Base-by-base conservation (phyloP, 2,797 vertebrate species). In the Vultur gryphus region DNA sequence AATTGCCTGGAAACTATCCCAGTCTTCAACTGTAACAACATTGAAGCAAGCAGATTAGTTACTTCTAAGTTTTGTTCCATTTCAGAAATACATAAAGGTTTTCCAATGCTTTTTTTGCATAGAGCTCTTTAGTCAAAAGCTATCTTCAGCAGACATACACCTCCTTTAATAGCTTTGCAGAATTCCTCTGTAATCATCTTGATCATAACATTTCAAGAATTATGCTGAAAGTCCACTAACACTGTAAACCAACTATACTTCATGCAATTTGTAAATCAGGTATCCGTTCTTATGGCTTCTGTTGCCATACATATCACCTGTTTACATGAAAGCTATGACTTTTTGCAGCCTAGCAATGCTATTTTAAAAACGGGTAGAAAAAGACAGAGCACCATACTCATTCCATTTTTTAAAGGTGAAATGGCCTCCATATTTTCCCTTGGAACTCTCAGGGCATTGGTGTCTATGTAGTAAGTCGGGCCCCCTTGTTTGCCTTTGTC, bases 1-100 rank as follows among this genome's bases (percentile, higher is more conserved):
- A 97, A 99, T 99, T 89, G 99, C 99, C 97, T 99, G 99, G 97
- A 99, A 99, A 97, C 99, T 99, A 97, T 99, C 99, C 99, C 99
- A 99, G 96, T 99, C 99, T 98, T 99, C 99, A 98, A 99, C 99
- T 99, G 94, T 29, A 97, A 97, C 25, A 91, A 95, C 54, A 95
- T 62, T 13, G 69, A 95, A 80, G 52, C 2, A 12, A 90, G 35
- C 9, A 72, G n/a, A 87, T 87, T 49, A 84, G 31, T 73, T 81
- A 67, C 37, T 64, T 52, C 13, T 29, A 84, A 77, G 19, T 79
- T 67, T 51, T 61, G 21, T 29, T 90, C n/a, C 7, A n/a, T 44
- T 89, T 88, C 39, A 70, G 31, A 73, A 83, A 52, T 6, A 62
- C 7, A 58, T 20, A 44, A 71, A 86, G 5, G 26, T 57, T 62